Evolutionary conservation across 2,888 invertebrate genomes (phyloP), one percentile per base, ranked within the genome.

Genomic region (Diarsia mendica): DNA sequence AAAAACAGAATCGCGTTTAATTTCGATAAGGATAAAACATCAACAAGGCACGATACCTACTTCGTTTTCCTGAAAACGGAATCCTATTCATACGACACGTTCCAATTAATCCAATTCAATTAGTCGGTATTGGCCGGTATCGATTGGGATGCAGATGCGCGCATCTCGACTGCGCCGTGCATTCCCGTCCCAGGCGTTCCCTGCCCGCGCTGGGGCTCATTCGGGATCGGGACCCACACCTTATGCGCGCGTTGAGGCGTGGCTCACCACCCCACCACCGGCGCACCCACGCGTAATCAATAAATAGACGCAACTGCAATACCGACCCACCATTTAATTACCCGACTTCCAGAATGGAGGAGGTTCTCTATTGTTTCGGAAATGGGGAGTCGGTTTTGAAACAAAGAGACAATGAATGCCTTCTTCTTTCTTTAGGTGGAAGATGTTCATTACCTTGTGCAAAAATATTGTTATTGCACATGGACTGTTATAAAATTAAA

Each of bases 261-360:
- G 28, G 39, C 13, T 63, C 28, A 6, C 10, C 28, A 39, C 39
- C 39, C 39, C 39, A 39, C 39, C 39, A 39, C 39, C 39, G 39
- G 39, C 39, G 39, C 44, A 10, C 44, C 39, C 39, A n/a, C n/a
- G n/a, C 13, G 9, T 67, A 49, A 78, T 78, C 44, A 18, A 78
- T 67, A 39, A 39, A 39, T 39, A 39, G 8, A 39, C 39, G 39
- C 55, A 78, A 78, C n/a, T 77, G 75, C 75, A 75, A n/a, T 15
- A 28, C 13, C 18, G 13, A n/a, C 4, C 48, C 64, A 15, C 39
- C 39, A 23, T 77, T 64, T n/a, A 28, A 28, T 28, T 28, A 28
- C 28, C 28, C 28, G 2, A 28, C 28, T 28, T 28, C 28, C 28
- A 28, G 2, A 28, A 28, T 2, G 28, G 28, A 28, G 28, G 28